Percentiles rank a stretch among this genome's conserved stretches.
Evolutionary conservation across 2,888 invertebrate genomes (phyloP).

Genomic region (Hirtodrosophila alboralis): DNA sequence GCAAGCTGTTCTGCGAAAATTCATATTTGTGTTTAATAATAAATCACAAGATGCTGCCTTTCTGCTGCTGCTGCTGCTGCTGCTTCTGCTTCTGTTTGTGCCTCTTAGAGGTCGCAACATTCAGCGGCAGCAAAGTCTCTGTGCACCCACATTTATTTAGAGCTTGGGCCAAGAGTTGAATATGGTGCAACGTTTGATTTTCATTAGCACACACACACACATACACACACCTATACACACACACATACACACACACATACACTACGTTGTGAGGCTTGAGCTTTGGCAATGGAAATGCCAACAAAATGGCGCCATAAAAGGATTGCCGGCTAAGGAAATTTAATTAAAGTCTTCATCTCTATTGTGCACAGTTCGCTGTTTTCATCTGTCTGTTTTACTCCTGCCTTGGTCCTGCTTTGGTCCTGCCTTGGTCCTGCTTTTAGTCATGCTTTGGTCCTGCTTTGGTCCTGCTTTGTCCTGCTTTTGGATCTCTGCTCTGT

Average conservation of each 20-base stretch:
- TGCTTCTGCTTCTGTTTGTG: too few species aligned
- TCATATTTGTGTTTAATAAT: conserved; percentile 79
- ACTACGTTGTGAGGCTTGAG: conserved; percentile 28
- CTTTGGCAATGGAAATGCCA: conserved; percentile 39
- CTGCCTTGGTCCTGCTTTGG: too few species aligned
- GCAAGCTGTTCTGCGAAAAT: conserved; percentile 55
- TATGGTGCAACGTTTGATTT: conserved; percentile 59
- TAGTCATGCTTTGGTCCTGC: too few species aligned
- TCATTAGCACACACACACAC: conserved; percentile 44
- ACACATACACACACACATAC: conserved; percentile 1
- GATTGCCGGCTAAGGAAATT: conserved; percentile 73
- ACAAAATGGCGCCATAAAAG: conserved; percentile 67
- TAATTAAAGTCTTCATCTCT: conserved; percentile 69
- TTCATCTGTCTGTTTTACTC: not conserved
- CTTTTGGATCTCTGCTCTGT: not conserved
- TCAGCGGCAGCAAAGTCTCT: conserved; percentile 18
- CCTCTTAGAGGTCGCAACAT: conserved; percentile 29
- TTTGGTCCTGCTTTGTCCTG: not conserved
- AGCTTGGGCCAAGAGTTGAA: conserved; percentile 40
- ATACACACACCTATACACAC: conserved; percentile 21
- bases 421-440: too few species aligned
- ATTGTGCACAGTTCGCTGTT: conserved; percentile 8
- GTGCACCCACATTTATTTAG: conserved; percentile 53
- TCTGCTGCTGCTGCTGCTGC: too few species aligned
- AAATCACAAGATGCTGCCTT: conserved; percentile 76